These are phyloP conservation scores for Agelastica alni DNA, from an alignment of 2,888 invertebrate genomes.

Conservation along the genomic window DNA sequence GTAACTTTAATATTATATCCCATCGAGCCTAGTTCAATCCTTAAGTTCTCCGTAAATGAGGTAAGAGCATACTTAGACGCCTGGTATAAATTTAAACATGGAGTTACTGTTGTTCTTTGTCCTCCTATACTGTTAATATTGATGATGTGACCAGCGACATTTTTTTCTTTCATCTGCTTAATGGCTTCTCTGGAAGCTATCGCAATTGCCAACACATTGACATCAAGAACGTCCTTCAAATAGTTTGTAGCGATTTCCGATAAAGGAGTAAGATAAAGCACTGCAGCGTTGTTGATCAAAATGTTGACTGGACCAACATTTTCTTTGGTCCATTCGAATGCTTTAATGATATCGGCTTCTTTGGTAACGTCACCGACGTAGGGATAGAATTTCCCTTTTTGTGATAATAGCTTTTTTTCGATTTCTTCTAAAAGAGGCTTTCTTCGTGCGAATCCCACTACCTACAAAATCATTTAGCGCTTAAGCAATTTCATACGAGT, in stretches of 20 bases:
- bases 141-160: constrained; percentile 34
- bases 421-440: constrained; percentile 35
- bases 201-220: constrained; percentile 33
- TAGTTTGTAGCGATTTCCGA: constrained; percentile 31
- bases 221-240: constrained; percentile 26
- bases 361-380: constrained; percentile 38
- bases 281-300: constrained; percentile 43
- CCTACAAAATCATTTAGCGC: constrained; percentile 17
- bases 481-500: too few relatives aligned
- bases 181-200: constrained; percentile 33
- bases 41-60: constrained; percentile 33
- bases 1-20: constrained; percentile 36
- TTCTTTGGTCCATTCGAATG: constrained; percentile 40
- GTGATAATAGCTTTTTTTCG: constrained; percentile 28
- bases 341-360: constrained; percentile 39
- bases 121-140: constrained; percentile 35
- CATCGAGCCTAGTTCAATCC: constrained; percentile 28
- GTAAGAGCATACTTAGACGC: constrained; percentile 37
- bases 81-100: constrained; percentile 31
- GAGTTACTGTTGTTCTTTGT: constrained; percentile 24
- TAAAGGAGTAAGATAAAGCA: constrained; percentile 12
- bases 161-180: constrained; percentile 31
- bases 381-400: constrained; percentile 39
- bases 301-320: constrained; percentile 43
- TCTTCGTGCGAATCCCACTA: constrained; percentile 37